These are phyloP conservation scores for Gymnocypris eckloni DNA, from an alignment of 2,797 vertebrate genomes.

Conservation along the genomic window DNA sequence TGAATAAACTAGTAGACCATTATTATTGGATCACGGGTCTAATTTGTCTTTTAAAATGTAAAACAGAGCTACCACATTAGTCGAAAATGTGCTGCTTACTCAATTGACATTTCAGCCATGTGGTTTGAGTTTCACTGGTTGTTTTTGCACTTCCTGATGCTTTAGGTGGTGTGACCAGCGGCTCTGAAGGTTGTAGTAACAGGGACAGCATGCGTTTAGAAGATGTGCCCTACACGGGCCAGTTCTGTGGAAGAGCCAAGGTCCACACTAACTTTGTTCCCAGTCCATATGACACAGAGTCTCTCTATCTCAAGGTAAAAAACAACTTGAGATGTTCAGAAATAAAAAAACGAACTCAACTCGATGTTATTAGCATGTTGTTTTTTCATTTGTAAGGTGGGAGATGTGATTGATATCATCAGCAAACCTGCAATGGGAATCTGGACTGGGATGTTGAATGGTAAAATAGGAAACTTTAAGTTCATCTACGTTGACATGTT, in stretches of 20 bases:
- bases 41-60: neutral
- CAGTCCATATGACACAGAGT: conserved; percentile 94
- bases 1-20: neutral
- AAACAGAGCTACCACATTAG: neutral
- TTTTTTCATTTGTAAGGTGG: conserved; percentile 78
- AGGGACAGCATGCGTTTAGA: conserved; percentile 89
- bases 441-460: conserved; percentile 92
- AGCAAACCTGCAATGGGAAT: conserved; percentile 93
- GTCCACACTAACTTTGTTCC: conserved; percentile 93
- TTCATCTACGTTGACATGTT: conserved; percentile 94
- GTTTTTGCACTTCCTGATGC: conserved; percentile 8
- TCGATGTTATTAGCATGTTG: neutral
- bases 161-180: conserved; percentile 91
- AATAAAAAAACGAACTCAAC: neutral
- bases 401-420: conserved; percentile 93
- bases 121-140: conserved; percentile 16
- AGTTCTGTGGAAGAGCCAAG: conserved; percentile 87
- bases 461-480: conserved; percentile 91
- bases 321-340: neutral
- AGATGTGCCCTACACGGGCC: conserved; percentile 76
- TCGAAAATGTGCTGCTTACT: neutral
- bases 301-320: conserved; percentile 91
- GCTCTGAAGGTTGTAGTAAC: conserved; percentile 88
- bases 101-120: neutral
- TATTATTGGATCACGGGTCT: neutral